Conservation (phyloP, 2,888 invertebrate genomes). For the Polyommatus iphigenia region DNA sequence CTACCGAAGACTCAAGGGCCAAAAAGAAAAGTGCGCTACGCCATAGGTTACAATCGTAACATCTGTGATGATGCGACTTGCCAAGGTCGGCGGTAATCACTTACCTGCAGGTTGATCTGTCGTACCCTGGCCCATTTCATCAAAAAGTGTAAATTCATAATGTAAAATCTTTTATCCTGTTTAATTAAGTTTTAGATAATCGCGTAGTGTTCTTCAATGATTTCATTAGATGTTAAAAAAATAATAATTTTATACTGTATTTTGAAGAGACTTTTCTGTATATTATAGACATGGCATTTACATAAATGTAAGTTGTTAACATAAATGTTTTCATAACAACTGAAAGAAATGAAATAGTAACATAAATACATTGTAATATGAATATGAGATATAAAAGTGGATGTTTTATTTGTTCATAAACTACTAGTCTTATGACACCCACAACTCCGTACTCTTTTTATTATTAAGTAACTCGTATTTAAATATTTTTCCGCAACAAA, state of each 20-base stretch:
- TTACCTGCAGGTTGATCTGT: neutral
- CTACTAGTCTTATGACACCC: too few relatives aligned
- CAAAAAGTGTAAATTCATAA: neutral
- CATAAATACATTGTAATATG: neutral
- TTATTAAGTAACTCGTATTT: too few relatives aligned
- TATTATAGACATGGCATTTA: neutral
- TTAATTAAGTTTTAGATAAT: constrained; percentile 8
- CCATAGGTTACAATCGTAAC: neutral
- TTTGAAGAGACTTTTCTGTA: neutral
- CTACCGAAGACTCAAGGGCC: neutral
- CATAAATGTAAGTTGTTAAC: neutral
- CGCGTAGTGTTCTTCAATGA: constrained; percentile 16
- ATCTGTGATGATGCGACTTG: neutral
- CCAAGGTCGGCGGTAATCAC: neutral
- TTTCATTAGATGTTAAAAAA: neutral
- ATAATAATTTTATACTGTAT: constrained; percentile 10
- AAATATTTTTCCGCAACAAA: too few relatives aligned
- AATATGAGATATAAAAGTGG: neutral
- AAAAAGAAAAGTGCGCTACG: too few relatives aligned
- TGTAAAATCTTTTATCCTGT: neutral
- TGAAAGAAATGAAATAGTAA: neutral
- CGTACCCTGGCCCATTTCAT: neutral
- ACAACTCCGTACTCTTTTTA: too few relatives aligned
- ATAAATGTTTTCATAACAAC: constrained; percentile 13
- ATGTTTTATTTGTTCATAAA: neutral